Evolutionary conservation across 35 echinoderm and acorn worm species (phyloP).

Genomic region (Chiridota heheva): DNA sequence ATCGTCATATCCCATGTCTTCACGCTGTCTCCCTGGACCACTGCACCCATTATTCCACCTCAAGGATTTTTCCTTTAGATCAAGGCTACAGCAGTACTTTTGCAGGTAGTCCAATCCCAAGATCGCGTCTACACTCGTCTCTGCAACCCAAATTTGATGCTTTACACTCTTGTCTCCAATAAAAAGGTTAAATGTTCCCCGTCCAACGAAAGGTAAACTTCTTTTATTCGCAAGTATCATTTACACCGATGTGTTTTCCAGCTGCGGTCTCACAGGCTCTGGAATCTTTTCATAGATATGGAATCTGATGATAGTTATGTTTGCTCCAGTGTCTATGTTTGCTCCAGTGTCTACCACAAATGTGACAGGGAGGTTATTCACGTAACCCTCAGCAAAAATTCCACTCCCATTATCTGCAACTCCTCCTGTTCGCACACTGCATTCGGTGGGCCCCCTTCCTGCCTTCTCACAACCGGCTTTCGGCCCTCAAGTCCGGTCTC

Average conservation of each 20-base stretch:
- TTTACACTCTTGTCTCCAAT: too few relatives aligned
- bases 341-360: constrained; percentile 46
- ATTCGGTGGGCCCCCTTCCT: not conserved
- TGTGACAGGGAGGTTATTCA: not conserved
- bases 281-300: not conserved
- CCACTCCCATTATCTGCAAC: not conserved
- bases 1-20: not conserved
- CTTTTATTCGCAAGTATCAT: constrained; percentile 8
- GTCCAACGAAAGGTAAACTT: not conserved
- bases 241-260: not conserved
- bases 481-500: constrained; percentile 31
- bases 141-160: too few relatives aligned
- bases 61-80: not conserved
- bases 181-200: constrained; percentile 10
- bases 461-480: constrained; percentile 1
- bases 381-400: not conserved
- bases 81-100: not conserved
- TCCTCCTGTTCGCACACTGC: not conserved
- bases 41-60: not conserved
- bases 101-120: constrained; percentile 16
- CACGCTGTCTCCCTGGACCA: not conserved
- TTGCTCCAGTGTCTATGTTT: constrained; percentile 13
- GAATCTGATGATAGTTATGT: not conserved
- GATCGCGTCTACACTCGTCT: too few relatives aligned
- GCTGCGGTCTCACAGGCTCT: not conserved